These are phyloP conservation scores for Triplophysa yarkandensis DNA, from an alignment of 2,797 vertebrate species.

Conservation along the genomic window DNA sequence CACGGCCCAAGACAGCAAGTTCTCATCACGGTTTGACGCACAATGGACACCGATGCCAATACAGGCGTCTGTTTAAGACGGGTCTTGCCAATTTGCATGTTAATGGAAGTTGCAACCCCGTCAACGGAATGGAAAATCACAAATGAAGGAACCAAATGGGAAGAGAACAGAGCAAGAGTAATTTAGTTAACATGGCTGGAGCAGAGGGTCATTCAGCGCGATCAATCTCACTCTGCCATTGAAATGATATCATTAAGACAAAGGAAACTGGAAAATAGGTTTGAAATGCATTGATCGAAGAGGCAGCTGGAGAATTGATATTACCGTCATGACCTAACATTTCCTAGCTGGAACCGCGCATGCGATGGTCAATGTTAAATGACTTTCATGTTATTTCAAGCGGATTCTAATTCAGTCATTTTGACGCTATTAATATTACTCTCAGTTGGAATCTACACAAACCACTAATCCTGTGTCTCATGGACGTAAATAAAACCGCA, in stretches of 20 bases:
- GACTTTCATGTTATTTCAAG: background rate
- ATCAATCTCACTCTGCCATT: slow-evolving; percentile 53
- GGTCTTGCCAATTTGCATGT: slow-evolving; percentile 70
- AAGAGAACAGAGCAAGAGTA: slow-evolving; percentile 43
- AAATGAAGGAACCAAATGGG: slow-evolving; percentile 54
- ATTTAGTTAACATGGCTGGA: slow-evolving; percentile 55
- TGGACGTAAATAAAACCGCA: background rate
- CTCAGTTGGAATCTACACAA: background rate
- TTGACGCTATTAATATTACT: slow-evolving; percentile 2
- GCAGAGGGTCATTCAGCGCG: slow-evolving; percentile 47
- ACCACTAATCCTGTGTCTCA: background rate
- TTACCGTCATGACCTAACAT: slow-evolving; percentile 33
- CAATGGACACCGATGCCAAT: slow-evolving; percentile 55
- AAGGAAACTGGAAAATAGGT: slow-evolving; percentile 44
- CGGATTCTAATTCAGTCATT: background rate
- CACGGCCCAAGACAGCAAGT: slow-evolving; percentile 40
- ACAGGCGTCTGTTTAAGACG: slow-evolving; percentile 65
- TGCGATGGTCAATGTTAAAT: slow-evolving; percentile 3
- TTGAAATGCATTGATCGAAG: slow-evolving; percentile 51
- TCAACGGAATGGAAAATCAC: slow-evolving; percentile 63
- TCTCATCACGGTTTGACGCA: slow-evolving; percentile 36
- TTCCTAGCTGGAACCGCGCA: background rate
- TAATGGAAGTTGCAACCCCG: slow-evolving; percentile 70
- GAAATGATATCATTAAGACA: slow-evolving; percentile 52
- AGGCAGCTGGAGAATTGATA: slow-evolving; percentile 25